phyloP scores from a whole-genome alignment of 1,140 invertebrate species.

The Ylistrum balloti region DNA sequence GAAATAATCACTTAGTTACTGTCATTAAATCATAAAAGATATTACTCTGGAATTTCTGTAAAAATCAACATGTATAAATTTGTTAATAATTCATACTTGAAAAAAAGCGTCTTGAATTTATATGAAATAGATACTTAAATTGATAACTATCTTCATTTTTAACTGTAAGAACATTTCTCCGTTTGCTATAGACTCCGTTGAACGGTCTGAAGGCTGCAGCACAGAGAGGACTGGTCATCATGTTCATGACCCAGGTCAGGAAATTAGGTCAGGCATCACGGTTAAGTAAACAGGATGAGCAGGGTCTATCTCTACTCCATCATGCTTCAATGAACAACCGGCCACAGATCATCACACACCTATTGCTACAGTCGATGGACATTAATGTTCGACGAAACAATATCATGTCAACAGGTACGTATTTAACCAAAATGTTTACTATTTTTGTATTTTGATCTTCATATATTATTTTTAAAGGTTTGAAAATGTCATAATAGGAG shows the following conservation, averaged over 20 bases:
- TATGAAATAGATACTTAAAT: no score
- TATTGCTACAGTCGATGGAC: constrained; percentile 79
- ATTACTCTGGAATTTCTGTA: no score
- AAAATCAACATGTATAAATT: no score
- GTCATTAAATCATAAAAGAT: no score
- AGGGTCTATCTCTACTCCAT: constrained; percentile 79
- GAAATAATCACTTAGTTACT: no score
- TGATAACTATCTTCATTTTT: no score
- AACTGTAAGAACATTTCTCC: no score
- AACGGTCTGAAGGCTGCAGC: constrained; percentile 76
- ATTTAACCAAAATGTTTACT: not conserved
- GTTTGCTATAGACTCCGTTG: constrained; percentile 73
- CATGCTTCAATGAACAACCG: constrained; percentile 82
- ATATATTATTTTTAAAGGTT: not conserved
- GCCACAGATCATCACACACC: constrained; percentile 78
- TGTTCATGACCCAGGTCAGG: constrained; percentile 77
- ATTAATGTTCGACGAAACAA: constrained; percentile 79
- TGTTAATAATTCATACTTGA: no score
- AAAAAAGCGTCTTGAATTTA: not conserved
- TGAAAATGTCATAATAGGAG: no score
- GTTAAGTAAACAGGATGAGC: constrained; percentile 81
- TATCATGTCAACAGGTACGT: constrained; percentile 77
- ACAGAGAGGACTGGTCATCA: constrained; percentile 78
- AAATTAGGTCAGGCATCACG: constrained; percentile 77
- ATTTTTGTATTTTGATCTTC: not conserved